These are phyloP conservation scores for Dromococcyx pavoninus DNA, from an alignment of 2,797 vertebrate species.

Conservation along the genomic window DNA sequence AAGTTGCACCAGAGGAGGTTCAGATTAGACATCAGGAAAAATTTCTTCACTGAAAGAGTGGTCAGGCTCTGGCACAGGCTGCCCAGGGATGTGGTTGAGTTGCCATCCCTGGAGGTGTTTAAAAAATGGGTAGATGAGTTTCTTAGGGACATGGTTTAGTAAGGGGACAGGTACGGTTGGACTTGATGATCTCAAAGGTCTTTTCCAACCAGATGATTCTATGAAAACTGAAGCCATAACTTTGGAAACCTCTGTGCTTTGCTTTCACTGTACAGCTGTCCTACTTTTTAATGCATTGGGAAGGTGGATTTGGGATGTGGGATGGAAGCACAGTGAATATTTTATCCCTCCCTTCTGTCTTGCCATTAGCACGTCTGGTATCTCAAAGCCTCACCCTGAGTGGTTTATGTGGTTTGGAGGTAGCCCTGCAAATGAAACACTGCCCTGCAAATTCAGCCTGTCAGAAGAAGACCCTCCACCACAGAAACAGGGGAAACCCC, in stretches of 20 bases:
- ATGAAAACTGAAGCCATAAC: neutral
- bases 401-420: neutral
- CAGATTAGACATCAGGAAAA: too few species aligned
- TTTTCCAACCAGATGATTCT: too few species aligned
- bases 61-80: too few species aligned
- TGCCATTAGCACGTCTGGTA: neutral
- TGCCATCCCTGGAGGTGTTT: too few species aligned
- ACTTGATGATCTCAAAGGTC: too few species aligned
- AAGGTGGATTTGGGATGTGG: neutral
- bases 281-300: neutral
- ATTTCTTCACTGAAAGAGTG: too few species aligned
- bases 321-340: neutral
- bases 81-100: too few species aligned
- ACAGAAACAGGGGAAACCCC: neutral
- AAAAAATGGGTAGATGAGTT: too few species aligned
- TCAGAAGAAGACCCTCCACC: neutral
- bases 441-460: neutral
- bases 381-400: neutral
- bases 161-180: too few species aligned
- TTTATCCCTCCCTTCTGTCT: neutral
- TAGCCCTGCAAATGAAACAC: neutral
- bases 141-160: too few species aligned
- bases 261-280: neutral
- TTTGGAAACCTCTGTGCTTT: neutral
- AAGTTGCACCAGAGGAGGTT: too few species aligned